Conservation (phyloP, 2,113 vertebrate genomes). For the Cavia aperea region DNA sequence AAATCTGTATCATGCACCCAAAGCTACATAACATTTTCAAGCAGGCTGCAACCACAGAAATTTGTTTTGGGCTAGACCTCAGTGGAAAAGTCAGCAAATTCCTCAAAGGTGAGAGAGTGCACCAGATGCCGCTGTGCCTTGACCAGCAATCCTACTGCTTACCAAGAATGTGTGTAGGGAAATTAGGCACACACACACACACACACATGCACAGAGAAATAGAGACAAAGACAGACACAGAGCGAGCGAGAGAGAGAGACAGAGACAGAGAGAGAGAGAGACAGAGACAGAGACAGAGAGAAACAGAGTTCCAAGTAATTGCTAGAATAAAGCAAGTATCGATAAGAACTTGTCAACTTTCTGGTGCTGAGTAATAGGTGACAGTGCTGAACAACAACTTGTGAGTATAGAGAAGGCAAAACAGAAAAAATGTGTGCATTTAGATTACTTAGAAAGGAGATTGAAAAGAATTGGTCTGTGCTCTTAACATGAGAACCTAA, state of each 20-base stretch:
- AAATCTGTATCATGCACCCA: background rate
- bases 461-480: background rate
- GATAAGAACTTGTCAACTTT: background rate
- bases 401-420: background rate
- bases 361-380: background rate
- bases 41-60: constrained; percentile 25
- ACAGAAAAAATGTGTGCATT: background rate
- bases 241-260: no score
- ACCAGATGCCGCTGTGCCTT: background rate
- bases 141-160: background rate
- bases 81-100: constrained; percentile 60
- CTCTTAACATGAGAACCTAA: background rate
- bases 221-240: no score
- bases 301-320: constrained; percentile 14
- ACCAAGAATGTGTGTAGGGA: background rate
- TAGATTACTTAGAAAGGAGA: background rate
- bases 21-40: constrained; percentile 24
- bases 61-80: constrained; percentile 23
- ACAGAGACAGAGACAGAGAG: no score
- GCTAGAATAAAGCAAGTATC: background rate
- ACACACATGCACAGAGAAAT: background rate
- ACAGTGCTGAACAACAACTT: background rate
- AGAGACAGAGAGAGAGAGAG: no score
- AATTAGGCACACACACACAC: background rate
- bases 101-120: constrained; percentile 50